These are phyloP conservation scores for Stercorarius parasiticus DNA, from an alignment of 2,113 vertebrate species.

Conservation along the genomic window DNA sequence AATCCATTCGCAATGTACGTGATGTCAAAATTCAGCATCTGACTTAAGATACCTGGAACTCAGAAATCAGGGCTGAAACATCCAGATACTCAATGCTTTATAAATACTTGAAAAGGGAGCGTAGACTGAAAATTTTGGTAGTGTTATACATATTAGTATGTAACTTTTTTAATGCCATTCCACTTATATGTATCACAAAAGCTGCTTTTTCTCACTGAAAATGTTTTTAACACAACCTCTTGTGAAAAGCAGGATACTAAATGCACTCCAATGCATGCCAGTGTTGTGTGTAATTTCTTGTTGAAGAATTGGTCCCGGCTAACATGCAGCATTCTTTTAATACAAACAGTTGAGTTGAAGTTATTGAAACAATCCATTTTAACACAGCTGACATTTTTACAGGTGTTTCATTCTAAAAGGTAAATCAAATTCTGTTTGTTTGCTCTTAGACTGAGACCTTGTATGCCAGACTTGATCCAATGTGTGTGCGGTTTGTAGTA, in stretches of 20 bases:
- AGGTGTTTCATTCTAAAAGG: neutral
- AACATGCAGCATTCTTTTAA: neutral
- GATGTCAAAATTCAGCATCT: neutral
- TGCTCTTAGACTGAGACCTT: neutral
- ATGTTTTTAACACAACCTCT: neutral
- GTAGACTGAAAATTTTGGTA: neutral
- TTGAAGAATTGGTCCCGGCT: neutral
- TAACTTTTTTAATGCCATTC: neutral
- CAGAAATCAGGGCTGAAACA: neutral
- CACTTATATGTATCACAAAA: neutral
- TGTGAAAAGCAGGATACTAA: neutral
- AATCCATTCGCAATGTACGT: neutral
- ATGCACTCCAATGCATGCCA: neutral
- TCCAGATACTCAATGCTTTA: neutral
- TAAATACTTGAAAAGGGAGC: neutral
- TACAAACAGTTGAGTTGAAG: neutral
- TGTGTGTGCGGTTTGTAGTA: neutral
- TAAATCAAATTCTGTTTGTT: neutral
- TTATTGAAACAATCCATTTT: neutral
- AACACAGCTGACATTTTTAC: neutral
- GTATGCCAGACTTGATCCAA: slow-evolving; percentile 18
- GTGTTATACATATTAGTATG: neutral
- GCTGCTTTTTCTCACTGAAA: neutral
- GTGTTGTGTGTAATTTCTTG: neutral
- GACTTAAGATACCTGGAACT: neutral